Evolutionary conservation across 2,888 invertebrate species (phyloP), one percentile per base, ranked within the genome.

Genomic region (Polietes domitor): DNA sequence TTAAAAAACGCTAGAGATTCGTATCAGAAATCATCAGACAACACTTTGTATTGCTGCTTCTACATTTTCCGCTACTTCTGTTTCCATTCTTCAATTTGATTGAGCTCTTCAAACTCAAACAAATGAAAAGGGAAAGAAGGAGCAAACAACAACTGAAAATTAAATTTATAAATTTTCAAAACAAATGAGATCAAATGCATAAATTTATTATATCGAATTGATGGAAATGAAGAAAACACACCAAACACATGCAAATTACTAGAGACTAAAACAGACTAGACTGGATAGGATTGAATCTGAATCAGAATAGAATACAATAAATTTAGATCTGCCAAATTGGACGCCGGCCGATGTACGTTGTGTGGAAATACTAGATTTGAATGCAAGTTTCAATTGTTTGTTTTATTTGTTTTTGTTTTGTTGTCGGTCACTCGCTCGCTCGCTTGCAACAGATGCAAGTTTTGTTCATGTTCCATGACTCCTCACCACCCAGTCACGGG

Each of bases 121-220:
- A 55, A 21, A 15, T 21, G 72, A 10, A 37, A 41, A 41, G 19
- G 32, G 19, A 58, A 65, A n/a, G 19, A 47, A 68, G n/a, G 26
- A 58, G 58, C 5, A 65, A 65, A 32, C 10, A 41, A 17, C 24
- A 37, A 76, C 63, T 58, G 12, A 80, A 76, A 71, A 75, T 71
- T 47, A 68, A 61, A 68, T 73, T 41, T 71, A 68, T 58, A 68
- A 76, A 76, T 32, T 61, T 17, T 50, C 9, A 77, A 77, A 21
- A 32, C 28, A 37, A 65, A 76, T 53, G 80, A 63, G 83, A 77
- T 43, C 83, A 80, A 83, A 74, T 80, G 55, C 37, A 83, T 83
- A 79, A 79, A 79, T 74, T 58, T 32, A 73, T 43, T 43, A 43
- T 68, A n/a, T 79, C 50, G 43, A 41, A 73, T n/a, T n/a, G 65